Conservation (phyloP, 2,113 vertebrate species). For the Neomonachus schauinslandi region DNA sequence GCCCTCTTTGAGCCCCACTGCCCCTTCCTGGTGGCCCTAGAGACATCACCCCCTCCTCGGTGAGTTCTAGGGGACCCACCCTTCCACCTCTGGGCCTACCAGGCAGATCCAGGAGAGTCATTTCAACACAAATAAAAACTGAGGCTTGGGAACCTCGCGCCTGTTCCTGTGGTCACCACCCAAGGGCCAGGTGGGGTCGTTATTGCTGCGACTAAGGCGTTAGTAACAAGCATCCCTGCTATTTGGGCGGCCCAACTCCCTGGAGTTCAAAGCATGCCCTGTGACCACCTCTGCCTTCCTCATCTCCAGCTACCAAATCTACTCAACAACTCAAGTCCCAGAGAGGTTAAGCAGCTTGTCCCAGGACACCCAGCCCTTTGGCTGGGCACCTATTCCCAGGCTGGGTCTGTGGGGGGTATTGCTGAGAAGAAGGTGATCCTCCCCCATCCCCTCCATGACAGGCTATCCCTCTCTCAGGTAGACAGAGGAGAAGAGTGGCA, state of each 20-base stretch:
- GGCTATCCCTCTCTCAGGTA: not conserved
- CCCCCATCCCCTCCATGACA: not conserved
- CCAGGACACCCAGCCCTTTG: constrained; percentile 47
- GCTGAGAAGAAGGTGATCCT: not conserved
- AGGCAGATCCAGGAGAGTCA: not conserved
- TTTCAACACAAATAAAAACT: constrained; percentile 59
- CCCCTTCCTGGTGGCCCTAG: not conserved
- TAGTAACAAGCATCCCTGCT: constrained; percentile 77
- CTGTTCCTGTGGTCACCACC: not conserved
- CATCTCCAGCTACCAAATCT: constrained; percentile 38
- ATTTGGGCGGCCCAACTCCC: constrained; percentile 47
- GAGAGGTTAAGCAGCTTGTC: constrained; percentile 53
- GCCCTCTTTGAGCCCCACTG: not conserved
- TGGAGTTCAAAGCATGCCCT: constrained; percentile 73
- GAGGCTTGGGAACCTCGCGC: not conserved
- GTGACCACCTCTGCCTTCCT: constrained; percentile 54
- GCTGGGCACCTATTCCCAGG: not conserved
- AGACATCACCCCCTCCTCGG: not conserved
- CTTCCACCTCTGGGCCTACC: not conserved
- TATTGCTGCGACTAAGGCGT: not conserved
- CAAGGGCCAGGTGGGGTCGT: constrained; percentile 56
- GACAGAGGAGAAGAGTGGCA: not conserved
- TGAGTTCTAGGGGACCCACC: not conserved
- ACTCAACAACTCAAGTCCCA: not conserved
- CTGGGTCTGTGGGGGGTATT: not conserved